These are phyloP conservation scores for Graptemys geographica DNA, from an alignment of 2,797 vertebrate species.

Conservation along the genomic window DNA sequence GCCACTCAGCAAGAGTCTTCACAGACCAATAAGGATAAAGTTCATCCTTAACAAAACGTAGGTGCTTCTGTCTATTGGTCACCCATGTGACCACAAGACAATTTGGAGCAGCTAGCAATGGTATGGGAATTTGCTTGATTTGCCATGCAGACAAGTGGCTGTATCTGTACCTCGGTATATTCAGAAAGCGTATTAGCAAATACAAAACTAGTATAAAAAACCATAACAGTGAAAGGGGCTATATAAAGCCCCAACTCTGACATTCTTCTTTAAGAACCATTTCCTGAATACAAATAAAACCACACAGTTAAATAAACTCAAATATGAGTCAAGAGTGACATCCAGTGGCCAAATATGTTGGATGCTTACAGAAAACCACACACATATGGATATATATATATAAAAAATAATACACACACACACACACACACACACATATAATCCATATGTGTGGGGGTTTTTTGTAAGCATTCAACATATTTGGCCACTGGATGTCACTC, in stretches of 20 bases:
- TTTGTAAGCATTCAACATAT: no score
- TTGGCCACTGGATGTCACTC: no score
- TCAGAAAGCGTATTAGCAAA: conserved; percentile 31
- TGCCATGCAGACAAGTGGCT: conserved; percentile 87
- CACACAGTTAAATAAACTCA: neutral
- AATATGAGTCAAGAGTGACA: conserved; percentile 75
- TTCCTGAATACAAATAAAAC: neutral
- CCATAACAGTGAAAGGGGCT: neutral
- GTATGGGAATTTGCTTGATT: conserved; percentile 90
- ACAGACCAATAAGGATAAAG: conserved; percentile 95
- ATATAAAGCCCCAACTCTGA: neutral
- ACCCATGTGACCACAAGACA: conserved; percentile 95
- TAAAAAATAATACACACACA: no score
- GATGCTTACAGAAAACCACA: neutral
- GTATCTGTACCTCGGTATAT: conserved; percentile 83
- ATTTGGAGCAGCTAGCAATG: conserved; percentile 83
- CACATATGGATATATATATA: neutral
- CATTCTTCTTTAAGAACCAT: neutral
- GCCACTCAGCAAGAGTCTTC: conserved; percentile 89
- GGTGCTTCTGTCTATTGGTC: conserved; percentile 93
- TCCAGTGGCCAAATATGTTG: conserved; percentile 68
- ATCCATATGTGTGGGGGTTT: no score
- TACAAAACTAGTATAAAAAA: neutral
- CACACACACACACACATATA: neutral
- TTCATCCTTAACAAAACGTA: conserved; percentile 89